Base-by-base conservation (phyloP, 2,888 invertebrate species). In the Deilephila porcellus region DNA sequence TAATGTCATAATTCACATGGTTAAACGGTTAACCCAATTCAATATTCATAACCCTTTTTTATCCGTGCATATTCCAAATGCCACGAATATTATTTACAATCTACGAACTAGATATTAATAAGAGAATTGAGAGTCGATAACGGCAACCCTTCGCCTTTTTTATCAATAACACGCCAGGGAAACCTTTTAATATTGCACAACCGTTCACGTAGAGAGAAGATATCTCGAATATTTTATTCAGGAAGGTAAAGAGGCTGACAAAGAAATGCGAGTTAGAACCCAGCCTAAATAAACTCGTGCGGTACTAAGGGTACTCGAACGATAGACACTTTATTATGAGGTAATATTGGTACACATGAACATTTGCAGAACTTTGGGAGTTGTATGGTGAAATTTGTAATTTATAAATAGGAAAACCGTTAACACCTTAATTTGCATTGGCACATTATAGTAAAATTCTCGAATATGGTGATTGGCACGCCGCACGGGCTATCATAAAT, bases 191-290 rank as follows among this genome's bases (percentile, higher is more conserved):
- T 89, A 90, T 89, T 87, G 86, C 86, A 87, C 80, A 82, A 80
- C 81, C 85, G 85, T 84, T 83, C 78, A 63, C 63, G 78, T 83
- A 80, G 85, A 90, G 88, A 88, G 88, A 88, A 90, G 91, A 89
- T 92, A 90, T 91, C 90, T 86, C 90, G 90, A 91, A 94, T 93
- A 94, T 93, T 93, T 93, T 91, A 93, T 92, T 90, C 85, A 86
- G 86, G 82, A 86, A 91, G 91, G 91, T 91, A 91, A 91, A 91
- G 90, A 91, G 92, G 88, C 91, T 88, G 88, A 92, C 93, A 93
- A 93, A 93, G 93, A 93, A 92, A 92, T 91, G 91, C 87, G 91
- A 91, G 91, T 88, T 88, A 90, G 89, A 89, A 89, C 90, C 90
- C 82, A 81, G 86, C 91, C 91, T 93, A 92, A 91, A 92, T 91